Base-by-base conservation (phyloP, 2,888 invertebrate genomes). In the Eledona agricola region DNA sequence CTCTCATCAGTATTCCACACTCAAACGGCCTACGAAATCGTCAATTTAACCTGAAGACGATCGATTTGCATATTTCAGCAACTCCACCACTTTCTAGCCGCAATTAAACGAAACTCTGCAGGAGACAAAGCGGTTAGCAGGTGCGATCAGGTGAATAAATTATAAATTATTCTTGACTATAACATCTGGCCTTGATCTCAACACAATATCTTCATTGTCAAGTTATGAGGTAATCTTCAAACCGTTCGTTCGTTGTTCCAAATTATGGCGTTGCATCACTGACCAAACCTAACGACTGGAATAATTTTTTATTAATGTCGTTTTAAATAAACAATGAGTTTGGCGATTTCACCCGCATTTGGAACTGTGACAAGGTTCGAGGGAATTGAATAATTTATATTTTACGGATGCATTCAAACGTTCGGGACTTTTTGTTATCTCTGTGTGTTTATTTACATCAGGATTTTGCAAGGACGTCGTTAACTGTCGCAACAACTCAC, bases 281-380 rank as follows among this genome's bases (percentile, higher is more conserved):
- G 35, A 20, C 26, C 16, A 16, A 38, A 38, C 9, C 26, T 26
- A 38, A 38, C 38, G 38, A 38, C 38, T 38, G 38, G 38, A 38
- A 38, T 26, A 15, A 26, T 23, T 38, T 38, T 38, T 38, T 38
- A 38, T 38, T 38, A 23, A 38, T 23, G 38, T 13, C 17, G 7
- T 2, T 19, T 35, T 25, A 1, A n/a, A n/a, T n/a, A n/a, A 16
- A 32, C 32, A 32, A 32, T 16, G 20, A 38, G 25, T 38, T 38
- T 38, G n/a, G n/a, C 38, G 26, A 38, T 38, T 38, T 38, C 38
- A 38, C 38, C 26, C 38, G n/a, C 6, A 22, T 38, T 38, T 38
- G 9, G 7, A 37, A 16, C 10, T 13, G 38, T 38, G 38, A 38
- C 38, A 38, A 38, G 26, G 26, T 38, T 38, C 17, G 15, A 7